These are phyloP conservation scores for Apogon talboti DNA, from an alignment of 2,797 vertebrate species.

Conservation along the genomic window DNA sequence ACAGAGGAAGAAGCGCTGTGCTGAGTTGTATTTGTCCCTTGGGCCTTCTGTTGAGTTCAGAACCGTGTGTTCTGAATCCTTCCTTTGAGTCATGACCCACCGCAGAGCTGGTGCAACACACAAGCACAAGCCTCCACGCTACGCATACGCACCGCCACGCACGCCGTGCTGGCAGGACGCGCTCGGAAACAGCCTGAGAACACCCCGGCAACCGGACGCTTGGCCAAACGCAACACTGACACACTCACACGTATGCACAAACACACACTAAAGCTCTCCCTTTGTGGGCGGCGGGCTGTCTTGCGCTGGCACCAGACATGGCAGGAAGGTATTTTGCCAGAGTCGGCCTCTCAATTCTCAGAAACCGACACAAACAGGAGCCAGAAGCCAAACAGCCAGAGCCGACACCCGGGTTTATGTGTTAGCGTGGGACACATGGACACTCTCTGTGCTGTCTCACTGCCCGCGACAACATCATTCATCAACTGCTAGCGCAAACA, in stretches of 20 bases:
- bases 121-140: constrained; percentile 26
- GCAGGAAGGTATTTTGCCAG: constrained; percentile 80
- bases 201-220: constrained; percentile 76
- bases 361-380: constrained; percentile 60
- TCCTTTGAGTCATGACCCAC: constrained; percentile 86
- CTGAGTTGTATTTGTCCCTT: constrained; percentile 73
- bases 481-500: constrained; percentile 51
- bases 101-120: constrained; percentile 64
- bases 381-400: constrained; percentile 53
- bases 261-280: constrained; percentile 54
- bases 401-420: constrained; percentile 37
- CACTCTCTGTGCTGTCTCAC: constrained; percentile 34
- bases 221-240: constrained; percentile 76
- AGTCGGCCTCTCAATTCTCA: constrained; percentile 66
- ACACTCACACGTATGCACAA: constrained; percentile 47
- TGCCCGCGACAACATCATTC: constrained; percentile 45
- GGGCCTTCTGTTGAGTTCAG: constrained; percentile 83
- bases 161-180: constrained; percentile 68
- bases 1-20: constrained; percentile 67
- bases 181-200: constrained; percentile 82
- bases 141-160: constrained; percentile 34
- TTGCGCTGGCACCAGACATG: constrained; percentile 66
- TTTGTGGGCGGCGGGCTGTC: constrained; percentile 69
- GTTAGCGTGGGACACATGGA: constrained; percentile 35
- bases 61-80: constrained; percentile 83